These are phyloP conservation scores for Neosilurus hyrtlii DNA, from an alignment of 2,797 vertebrate genomes.

Conservation along the genomic window DNA sequence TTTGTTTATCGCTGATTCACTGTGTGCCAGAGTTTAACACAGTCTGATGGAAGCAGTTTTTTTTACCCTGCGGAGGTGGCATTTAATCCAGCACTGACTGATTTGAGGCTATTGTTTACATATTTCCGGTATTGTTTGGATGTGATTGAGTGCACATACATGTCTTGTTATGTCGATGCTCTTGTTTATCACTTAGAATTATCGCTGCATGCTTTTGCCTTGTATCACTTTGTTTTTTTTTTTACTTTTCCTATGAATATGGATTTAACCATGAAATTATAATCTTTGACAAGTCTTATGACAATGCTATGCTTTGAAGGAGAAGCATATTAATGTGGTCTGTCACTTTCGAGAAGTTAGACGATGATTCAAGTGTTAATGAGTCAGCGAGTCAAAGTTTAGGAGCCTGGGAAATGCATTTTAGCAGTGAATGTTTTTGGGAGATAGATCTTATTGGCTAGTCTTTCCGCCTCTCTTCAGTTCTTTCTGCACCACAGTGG, in stretches of 20 bases:
- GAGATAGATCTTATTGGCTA: not conserved
- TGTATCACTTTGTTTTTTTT: conserved; percentile 31
- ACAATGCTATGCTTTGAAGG: not conserved
- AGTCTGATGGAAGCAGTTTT: conserved; percentile 17
- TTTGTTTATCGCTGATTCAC: conserved; percentile 40
- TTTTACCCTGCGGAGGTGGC: not conserved
- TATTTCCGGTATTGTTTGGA: conserved; percentile 53
- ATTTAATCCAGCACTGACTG: conserved; percentile 33
- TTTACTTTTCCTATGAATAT: conserved; percentile 2
- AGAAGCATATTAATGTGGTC: not conserved
- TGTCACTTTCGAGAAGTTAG: not conserved
- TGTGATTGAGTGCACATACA: conserved; percentile 40
- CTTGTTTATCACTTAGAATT: not conserved
- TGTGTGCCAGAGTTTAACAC: conserved; percentile 21
- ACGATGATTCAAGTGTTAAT: conserved; percentile 24
- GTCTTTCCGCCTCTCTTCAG: not conserved
- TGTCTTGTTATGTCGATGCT: conserved; percentile 23
- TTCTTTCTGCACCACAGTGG: conserved; percentile 29
- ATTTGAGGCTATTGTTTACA: conserved; percentile 37
- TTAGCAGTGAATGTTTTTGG: conserved; percentile 20
- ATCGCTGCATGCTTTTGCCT: conserved; percentile 28
- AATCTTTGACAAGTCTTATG: not conserved
- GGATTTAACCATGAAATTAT: not conserved
- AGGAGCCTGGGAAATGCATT: conserved; percentile 41
- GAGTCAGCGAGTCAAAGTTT: conserved; percentile 21